A percentile compares a stretch with the other conserved stretches of the same genome.
Conservation (phyloP, 2,888 invertebrate genomes). For the Euplagia quadripunctaria region DNA sequence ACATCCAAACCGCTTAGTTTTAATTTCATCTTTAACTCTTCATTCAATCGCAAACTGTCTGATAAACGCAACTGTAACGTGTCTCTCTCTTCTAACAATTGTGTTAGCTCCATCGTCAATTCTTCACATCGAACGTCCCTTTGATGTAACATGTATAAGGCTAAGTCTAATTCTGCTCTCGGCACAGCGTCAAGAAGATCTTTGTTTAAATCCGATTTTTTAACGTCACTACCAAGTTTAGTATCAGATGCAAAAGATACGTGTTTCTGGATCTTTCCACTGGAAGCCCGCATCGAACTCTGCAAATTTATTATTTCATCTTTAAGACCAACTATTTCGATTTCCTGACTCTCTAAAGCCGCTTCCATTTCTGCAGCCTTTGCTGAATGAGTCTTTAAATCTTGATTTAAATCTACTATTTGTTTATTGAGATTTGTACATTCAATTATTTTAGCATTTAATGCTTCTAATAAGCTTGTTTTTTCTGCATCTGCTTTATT, state of each 20-base stretch:
- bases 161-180: conserved; percentile 92
- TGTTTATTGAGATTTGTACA: conserved; percentile 82
- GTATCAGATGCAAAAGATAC: conserved; percentile 83
- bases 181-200: conserved; percentile 78
- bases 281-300: conserved; percentile 65
- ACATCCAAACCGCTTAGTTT: conserved; percentile 65
- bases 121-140: conserved; percentile 95
- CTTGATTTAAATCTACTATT: conserved; percentile 84
- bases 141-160: conserved; percentile 94
- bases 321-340: conserved; percentile 91
- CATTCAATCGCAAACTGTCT: conserved; percentile 92
- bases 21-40: conserved; percentile 79
- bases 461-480: conserved; percentile 64
- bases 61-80: conserved; percentile 94
- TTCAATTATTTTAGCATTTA: conserved; percentile 81
- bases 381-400: conserved; percentile 85
- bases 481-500: conserved; percentile 70
- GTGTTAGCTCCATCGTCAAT: conserved; percentile 93
- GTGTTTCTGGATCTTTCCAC: conserved; percentile 77
- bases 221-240: conserved; percentile 66
- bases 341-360: conserved; percentile 90
- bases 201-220: conserved; percentile 59
- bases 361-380: conserved; percentile 87
- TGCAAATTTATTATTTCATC: conserved; percentile 87
- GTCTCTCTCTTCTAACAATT: conserved; percentile 94